These are phyloP conservation scores for Galbula dea DNA, from an alignment of 2,113 vertebrate species.

Conservation along the genomic window DNA sequence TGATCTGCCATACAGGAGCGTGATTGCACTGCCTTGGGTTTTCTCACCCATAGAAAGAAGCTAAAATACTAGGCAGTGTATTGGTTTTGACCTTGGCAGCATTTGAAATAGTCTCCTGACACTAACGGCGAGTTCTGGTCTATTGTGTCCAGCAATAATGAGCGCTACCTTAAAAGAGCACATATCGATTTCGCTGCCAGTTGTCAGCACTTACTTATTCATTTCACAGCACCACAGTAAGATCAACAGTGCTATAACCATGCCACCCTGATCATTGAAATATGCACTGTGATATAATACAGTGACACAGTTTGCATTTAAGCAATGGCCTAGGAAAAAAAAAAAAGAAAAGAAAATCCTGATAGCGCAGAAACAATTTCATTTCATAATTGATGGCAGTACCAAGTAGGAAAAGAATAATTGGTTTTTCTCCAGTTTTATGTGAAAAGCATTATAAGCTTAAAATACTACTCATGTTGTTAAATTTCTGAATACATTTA, in stretches of 20 bases:
- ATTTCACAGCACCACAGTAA: slow-evolving; percentile 13
- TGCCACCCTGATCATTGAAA: not conserved
- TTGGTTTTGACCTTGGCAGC: slow-evolving; percentile 31
- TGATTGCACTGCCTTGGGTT: not conserved
- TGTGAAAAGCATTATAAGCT: not conserved
- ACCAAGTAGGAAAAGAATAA: not conserved
- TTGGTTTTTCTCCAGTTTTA: not conserved
- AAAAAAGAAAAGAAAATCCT: not conserved
- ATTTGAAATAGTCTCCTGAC: not conserved
- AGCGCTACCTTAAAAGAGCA: slow-evolving; percentile 19
- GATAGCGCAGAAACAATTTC: not conserved
- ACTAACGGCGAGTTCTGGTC: not conserved
- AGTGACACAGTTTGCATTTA: not conserved
- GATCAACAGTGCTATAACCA: not conserved
- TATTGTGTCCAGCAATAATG: slow-evolving; percentile 18
- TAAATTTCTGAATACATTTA: not conserved
- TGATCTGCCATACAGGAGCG: accelerated
- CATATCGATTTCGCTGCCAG: slow-evolving; percentile 16
- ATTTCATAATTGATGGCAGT: not conserved
- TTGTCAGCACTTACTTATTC: slow-evolving; percentile 41
- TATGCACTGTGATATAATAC: not conserved
- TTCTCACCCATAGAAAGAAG: not conserved
- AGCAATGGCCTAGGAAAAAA: not conserved
- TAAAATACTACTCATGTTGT: not conserved
- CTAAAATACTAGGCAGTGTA: not conserved